A percentile compares a stretch with the other conserved stretches of the same genome.
phyloP scores from a whole-genome alignment of 1,140 invertebrate species.

The Bombus affinis region DNA sequence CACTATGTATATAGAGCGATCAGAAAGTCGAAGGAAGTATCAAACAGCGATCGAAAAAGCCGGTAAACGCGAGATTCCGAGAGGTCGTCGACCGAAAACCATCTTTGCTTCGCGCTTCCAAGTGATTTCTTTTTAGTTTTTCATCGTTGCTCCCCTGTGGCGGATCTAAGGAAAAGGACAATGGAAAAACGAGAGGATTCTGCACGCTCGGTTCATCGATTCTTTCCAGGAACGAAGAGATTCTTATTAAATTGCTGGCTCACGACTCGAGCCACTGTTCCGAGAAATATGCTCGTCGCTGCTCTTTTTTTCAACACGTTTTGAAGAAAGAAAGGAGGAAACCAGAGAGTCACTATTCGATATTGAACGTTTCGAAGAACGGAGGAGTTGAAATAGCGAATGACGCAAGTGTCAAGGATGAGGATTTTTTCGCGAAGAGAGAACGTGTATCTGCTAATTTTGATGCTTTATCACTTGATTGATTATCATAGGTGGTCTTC shows the following conservation, averaged over 20 bases:
- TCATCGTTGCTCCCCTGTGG: background rate
- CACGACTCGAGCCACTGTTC: background rate
- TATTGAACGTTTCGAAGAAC: background rate
- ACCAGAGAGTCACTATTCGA: background rate
- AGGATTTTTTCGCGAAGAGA: no score
- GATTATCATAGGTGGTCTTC: no score
- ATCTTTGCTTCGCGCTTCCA: background rate
- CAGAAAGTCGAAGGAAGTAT: background rate
- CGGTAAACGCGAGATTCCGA: background rate
- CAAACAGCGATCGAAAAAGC: background rate
- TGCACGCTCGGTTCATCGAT: background rate
- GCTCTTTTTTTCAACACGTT: background rate
- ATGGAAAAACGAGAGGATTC: background rate
- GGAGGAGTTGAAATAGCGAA: background rate
- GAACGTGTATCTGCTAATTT: no score
- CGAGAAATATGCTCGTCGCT: background rate
- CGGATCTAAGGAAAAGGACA: background rate
- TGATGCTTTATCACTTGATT: no score
- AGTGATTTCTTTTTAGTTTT: background rate
- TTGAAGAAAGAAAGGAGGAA: background rate
- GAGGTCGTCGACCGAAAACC: background rate
- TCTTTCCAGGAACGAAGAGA: constrained; percentile 6
- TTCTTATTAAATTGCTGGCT: constrained; percentile 5
- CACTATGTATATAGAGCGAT: background rate
- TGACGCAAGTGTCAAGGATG: no score